Evolutionary conservation across 2,113 vertebrate genomes (phyloP).

Genomic region (Tylochromis polylepis): DNA sequence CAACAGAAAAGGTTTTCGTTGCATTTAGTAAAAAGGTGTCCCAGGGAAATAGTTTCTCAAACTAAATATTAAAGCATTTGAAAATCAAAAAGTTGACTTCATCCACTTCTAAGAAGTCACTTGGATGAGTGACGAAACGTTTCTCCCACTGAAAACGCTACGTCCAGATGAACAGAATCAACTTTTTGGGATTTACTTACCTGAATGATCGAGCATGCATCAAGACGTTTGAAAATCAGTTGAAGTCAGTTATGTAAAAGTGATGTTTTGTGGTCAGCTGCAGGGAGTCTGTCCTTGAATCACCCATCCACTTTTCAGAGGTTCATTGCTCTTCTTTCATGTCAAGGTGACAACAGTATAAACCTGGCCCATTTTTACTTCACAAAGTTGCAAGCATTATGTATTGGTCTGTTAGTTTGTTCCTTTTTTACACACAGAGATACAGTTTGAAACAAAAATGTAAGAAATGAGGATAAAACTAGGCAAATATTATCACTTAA

Average conservation of each 20-base stretch:
- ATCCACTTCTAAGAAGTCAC: too few relatives aligned
- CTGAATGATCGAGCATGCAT: too few relatives aligned
- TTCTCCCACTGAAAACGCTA: too few relatives aligned
- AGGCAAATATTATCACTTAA: neutral
- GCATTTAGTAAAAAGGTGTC: neutral
- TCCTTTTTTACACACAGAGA: too few relatives aligned
- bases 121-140: too few relatives aligned
- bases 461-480: neutral
- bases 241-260: neutral
- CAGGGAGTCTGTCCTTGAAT: neutral
- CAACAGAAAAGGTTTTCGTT: neutral
- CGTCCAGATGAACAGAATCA: too few relatives aligned
- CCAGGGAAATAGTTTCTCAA: neutral
- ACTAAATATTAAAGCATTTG: neutral
- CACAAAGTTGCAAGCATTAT: accelerated
- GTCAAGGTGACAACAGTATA: neutral
- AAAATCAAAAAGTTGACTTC: too few relatives aligned
- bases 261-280: neutral
- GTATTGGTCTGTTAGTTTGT: neutral
- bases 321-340: too few relatives aligned
- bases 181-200: too few relatives aligned
- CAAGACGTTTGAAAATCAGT: accelerated
- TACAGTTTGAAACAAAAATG: too few relatives aligned
- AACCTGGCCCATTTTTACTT: neutral
- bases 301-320: accelerated